Conservation (phyloP, 1,140 invertebrate species). For the Paraescarpia echinospica region DNA sequence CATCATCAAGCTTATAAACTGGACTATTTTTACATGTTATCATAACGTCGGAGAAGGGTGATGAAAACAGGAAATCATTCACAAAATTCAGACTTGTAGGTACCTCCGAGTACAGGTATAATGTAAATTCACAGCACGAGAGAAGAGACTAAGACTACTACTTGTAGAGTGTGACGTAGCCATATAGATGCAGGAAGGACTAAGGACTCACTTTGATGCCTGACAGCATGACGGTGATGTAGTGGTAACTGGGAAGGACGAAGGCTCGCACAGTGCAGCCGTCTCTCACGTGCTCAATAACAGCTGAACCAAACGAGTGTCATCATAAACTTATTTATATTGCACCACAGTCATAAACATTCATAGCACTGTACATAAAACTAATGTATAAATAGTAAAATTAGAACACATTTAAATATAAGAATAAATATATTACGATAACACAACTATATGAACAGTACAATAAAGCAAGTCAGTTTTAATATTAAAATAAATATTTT, state of each 20-base stretch:
- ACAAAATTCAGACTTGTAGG: too few relatives aligned
- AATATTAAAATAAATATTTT: too few relatives aligned
- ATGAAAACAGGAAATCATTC: too few relatives aligned
- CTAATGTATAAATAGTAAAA: too few relatives aligned
- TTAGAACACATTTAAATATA: background rate
- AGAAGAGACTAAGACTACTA: background rate
- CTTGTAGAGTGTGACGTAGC: background rate
- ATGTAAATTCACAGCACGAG: too few relatives aligned
- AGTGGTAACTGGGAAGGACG: conserved; percentile 80
- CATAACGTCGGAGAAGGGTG: too few relatives aligned
- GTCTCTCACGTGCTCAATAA: conserved; percentile 94
- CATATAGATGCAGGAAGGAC: background rate
- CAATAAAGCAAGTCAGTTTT: too few relatives aligned
- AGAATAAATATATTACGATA: too few relatives aligned
- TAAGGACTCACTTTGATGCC: conserved; percentile 63
- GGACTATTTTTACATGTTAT: too few relatives aligned
- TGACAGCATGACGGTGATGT: conserved; percentile 90
- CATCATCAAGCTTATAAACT: too few relatives aligned
- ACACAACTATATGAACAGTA: too few relatives aligned
- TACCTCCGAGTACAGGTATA: too few relatives aligned
- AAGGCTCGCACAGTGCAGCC: conserved; percentile 91
- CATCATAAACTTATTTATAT: background rate
- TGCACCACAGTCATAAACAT: background rate
- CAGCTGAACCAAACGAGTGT: conserved; percentile 63
- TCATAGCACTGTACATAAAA: background rate